Percentiles rank a stretch among this genome's conserved stretches.
Conservation (phyloP, 2,888 invertebrate genomes). For the Apamea crenata region DNA sequence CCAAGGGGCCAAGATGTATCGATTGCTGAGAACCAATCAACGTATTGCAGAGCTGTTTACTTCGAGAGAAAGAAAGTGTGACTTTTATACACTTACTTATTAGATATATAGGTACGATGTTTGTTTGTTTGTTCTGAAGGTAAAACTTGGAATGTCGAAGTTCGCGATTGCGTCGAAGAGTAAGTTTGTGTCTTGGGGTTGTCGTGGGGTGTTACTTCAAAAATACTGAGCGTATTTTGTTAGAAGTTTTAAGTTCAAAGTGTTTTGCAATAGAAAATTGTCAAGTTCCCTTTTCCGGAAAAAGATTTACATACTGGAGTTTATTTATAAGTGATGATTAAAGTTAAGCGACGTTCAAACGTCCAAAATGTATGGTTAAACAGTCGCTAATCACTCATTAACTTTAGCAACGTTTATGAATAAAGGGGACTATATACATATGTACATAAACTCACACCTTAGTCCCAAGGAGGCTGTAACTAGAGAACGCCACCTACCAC, state of each 20-base stretch:
- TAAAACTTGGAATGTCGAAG: slow-evolving; percentile 25
- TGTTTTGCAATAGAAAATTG: not conserved
- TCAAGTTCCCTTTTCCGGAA: not conserved
- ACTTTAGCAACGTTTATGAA: too few species aligned
- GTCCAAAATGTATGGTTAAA: too few species aligned
- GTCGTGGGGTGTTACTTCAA: not conserved
- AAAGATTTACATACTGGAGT: not conserved
- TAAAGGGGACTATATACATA: too few species aligned
- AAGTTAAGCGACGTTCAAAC: too few species aligned
- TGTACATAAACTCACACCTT: too few species aligned
- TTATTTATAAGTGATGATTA: too few species aligned
- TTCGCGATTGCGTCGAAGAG: slow-evolving; percentile 13
- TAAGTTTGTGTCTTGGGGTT: not conserved
- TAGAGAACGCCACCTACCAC: too few species aligned
- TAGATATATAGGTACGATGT: not conserved
- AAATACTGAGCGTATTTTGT: not conserved
- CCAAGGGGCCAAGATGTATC: slow-evolving; percentile 60
- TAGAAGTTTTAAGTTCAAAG: not conserved
- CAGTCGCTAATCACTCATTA: too few species aligned
- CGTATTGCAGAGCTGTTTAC: slow-evolving; percentile 53
- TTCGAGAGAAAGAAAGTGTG: slow-evolving; percentile 19
- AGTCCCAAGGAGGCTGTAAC: too few species aligned
- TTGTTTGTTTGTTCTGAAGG: slow-evolving; percentile 44
- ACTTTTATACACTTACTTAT: slow-evolving; percentile 19
- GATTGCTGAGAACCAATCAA: slow-evolving; percentile 62